Evolutionary conservation across 1,140 invertebrate genomes (phyloP).

Genomic region (Cydia pomonella): DNA sequence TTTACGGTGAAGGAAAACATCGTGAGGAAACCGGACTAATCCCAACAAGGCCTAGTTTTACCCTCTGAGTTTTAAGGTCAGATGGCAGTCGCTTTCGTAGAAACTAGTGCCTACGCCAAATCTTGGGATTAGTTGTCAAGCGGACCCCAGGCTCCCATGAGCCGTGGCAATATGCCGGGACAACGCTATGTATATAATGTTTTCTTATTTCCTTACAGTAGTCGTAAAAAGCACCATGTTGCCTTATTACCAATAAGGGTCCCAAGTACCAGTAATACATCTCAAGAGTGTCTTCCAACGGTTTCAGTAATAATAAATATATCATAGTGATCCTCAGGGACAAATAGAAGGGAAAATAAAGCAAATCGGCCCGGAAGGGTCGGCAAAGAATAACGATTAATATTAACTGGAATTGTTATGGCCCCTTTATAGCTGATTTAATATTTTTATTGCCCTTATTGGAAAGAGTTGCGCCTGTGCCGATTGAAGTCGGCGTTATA

Average conservation of each 20-base stretch:
- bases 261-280: constrained; percentile 61
- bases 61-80: no score
- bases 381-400: constrained; percentile 79
- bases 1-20: no score
- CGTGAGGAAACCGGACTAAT: no score
- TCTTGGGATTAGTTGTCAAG: no score
- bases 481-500: constrained; percentile 32
- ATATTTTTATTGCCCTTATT: constrained; percentile 67
- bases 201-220: no score
- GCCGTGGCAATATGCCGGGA: no score
- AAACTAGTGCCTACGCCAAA: no score
- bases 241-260: constrained; percentile 46
- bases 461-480: constrained; percentile 62
- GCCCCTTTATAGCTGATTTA: constrained; percentile 66
- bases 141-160: no score
- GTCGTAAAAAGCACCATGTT: no score
- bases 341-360: constrained; percentile 76
- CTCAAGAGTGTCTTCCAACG: constrained; percentile 67
- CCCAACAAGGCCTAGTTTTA: no score
- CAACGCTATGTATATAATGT: no score
- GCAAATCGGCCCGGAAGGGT: constrained; percentile 72
- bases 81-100: no score
- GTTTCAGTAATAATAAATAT: constrained; percentile 77
- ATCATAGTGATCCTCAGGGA: constrained; percentile 73
- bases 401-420: constrained; percentile 79